Percentiles rank a stretch among this genome's conserved stretches.
phyloP scores from a whole-genome alignment of 2,797 vertebrate species.

The Peromyscus melanophrys region DNA sequence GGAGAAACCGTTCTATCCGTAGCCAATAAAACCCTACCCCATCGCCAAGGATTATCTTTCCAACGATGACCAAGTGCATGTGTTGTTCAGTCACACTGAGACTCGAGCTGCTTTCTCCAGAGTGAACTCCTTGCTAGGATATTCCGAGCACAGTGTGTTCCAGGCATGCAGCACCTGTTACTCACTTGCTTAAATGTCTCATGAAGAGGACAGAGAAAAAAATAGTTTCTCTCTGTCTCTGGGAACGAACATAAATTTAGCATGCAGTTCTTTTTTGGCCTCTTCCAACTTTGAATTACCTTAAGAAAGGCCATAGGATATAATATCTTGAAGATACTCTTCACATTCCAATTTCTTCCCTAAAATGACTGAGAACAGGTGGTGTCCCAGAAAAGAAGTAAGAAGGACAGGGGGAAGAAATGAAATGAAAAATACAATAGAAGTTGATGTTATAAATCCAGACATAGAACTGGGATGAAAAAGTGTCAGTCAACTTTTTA shows the following conservation, averaged over 20 bases:
- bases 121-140: slow-evolving; percentile 80
- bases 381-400: neutral
- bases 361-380: slow-evolving; percentile 53
- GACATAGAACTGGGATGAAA: neutral
- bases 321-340: slow-evolving; percentile 67
- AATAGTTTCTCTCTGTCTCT: slow-evolving; percentile 80
- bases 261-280: slow-evolving; percentile 73
- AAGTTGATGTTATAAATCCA: neutral
- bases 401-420: neutral
- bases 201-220: slow-evolving; percentile 78
- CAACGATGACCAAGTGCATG: slow-evolving; percentile 70
- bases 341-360: slow-evolving; percentile 49
- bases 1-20: slow-evolving; percentile 13
- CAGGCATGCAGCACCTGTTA: slow-evolving; percentile 79
- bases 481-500: neutral
- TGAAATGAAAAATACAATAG: slow-evolving; percentile 22
- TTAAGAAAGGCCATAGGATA: slow-evolving; percentile 70
- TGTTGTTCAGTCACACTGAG: slow-evolving; percentile 56
- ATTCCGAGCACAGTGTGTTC: slow-evolving; percentile 80
- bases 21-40: slow-evolving; percentile 19
- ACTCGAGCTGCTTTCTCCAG: slow-evolving; percentile 74
- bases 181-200: slow-evolving; percentile 82
- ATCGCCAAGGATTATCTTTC: neutral
- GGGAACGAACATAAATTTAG: slow-evolving; percentile 80
- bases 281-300: slow-evolving; percentile 76